Percentiles rank a stretch among this genome's conserved stretches.
Evolutionary conservation across 2,888 invertebrate genomes (phyloP).

Genomic region (Acanthosepion esculentum): DNA sequence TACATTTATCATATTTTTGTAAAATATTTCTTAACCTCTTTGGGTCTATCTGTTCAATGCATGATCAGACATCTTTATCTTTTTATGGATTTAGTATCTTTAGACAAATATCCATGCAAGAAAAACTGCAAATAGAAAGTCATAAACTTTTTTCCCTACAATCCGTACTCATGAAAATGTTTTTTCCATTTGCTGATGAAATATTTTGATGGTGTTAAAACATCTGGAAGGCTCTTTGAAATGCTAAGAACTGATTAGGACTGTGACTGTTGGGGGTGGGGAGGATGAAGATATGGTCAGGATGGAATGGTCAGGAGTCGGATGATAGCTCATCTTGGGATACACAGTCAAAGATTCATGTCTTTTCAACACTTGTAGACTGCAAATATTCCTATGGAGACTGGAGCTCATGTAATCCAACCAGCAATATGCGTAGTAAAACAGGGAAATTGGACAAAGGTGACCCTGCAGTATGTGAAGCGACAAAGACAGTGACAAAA

Average conservation of each 20-base stretch:
- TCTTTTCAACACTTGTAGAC: constrained; percentile 51
- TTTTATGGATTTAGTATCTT: no score
- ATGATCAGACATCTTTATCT: no score
- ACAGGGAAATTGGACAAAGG: constrained; percentile 60
- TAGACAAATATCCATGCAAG: no score
- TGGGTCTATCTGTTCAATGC: no score
- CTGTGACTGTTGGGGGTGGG: neutral
- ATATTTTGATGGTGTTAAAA: no score
- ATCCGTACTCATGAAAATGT: no score
- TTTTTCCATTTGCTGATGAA: no score
- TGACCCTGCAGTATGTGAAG: constrained; percentile 57
- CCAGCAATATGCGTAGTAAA: constrained; percentile 58
- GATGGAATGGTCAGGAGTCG: neutral
- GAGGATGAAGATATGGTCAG: no score
- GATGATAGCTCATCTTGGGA: constrained; percentile 45
- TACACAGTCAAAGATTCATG: constrained; percentile 14
- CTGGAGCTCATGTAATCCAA: constrained; percentile 57
- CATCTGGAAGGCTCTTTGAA: neutral
- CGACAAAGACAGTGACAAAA: constrained; percentile 59
- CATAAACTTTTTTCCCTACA: no score
- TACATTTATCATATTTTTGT: no score
- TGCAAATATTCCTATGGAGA: constrained; percentile 57
- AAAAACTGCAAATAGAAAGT: no score
- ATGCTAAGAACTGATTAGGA: neutral
- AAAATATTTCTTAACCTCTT: no score